phyloP scores from a whole-genome alignment of 1,140 invertebrate species.

The Ooceraea biroi region DNA sequence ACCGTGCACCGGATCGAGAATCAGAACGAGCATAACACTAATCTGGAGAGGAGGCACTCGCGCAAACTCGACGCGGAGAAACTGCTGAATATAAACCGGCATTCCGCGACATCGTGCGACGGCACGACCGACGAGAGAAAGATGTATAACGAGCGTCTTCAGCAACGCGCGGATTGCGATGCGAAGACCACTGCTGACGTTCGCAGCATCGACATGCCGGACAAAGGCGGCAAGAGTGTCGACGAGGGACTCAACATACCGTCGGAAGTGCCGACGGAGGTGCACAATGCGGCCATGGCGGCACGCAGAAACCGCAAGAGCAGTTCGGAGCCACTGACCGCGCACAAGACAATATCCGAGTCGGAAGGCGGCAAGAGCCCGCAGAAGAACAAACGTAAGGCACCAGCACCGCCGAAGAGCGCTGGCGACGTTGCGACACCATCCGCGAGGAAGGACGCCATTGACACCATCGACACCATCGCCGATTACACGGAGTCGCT shows the following conservation, averaged over 20 bases:
- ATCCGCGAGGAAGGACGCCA: slow-evolving; percentile 52
- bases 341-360: slow-evolving; percentile 61
- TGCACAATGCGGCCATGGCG: slow-evolving; percentile 90
- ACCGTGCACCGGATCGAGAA: slow-evolving; percentile 84
- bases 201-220: slow-evolving; percentile 67
- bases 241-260: slow-evolving; percentile 71
- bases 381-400: slow-evolving; percentile 91
- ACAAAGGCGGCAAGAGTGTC: slow-evolving; percentile 61
- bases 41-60: slow-evolving; percentile 83
- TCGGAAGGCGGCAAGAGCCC: slow-evolving; percentile 78
- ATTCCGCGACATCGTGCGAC: not conserved
- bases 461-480: slow-evolving; percentile 74
- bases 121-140: slow-evolving; percentile 23
- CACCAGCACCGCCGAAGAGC: slow-evolving; percentile 89
- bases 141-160: slow-evolving; percentile 28
- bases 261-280: slow-evolving; percentile 88
- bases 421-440: slow-evolving; percentile 51
- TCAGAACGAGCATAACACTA: slow-evolving; percentile 85
- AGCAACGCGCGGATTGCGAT: slow-evolving; percentile 39
- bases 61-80: slow-evolving; percentile 79
- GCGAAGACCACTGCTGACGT: slow-evolving; percentile 49
- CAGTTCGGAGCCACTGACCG: slow-evolving; percentile 77
- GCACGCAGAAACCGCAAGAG: slow-evolving; percentile 89
- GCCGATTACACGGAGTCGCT: slow-evolving; percentile 78
- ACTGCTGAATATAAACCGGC: slow-evolving; percentile 13